Evolutionary conservation across 2,113 vertebrate genomes (phyloP), one percentile per base, ranked within the genome.

Genomic region (Coptodon bakossiorum): DNA sequence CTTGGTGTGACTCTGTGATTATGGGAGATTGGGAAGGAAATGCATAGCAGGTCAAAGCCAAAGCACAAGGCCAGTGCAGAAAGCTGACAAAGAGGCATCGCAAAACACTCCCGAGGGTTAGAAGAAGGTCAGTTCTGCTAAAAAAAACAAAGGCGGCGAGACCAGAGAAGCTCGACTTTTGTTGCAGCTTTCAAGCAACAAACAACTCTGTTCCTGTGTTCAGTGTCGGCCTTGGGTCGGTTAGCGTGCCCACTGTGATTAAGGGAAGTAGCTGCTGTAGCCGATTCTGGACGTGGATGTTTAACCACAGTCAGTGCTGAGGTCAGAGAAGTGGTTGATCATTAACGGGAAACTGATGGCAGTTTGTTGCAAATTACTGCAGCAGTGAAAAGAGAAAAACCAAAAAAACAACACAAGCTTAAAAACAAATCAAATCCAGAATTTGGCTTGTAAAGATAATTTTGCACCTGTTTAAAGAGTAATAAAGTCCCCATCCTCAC

Each of bases 281-380:
- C 36, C 48, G 31, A 80, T 88, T 73, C 81, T 80, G 48, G 79
- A 85, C 83, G 13, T 73, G 86, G 59, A 88, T 86, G 31, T 90
- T 88, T 81, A 89, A 85, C 82, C 85, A 45, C 11, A 31, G 82
- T 81, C 54, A 57, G 48, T 45, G 12, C 66, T 57, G 83, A 76
- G 81, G 82, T 86, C 87, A 66, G 57, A 84, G 5, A 16, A 43
- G 9, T 1, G 6, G 88, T 85, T 48, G 56, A 92, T 91, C 59
- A 94, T 92, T 92, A 90, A 91, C 88, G 68, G 88, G 31, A 91
- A 87, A 79, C 86, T 48, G 22, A 27, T 27, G 82, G 31, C 76
- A 29, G 36, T 81, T 85, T 84, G 84, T 22, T 84, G 54, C 10
- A 86, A 84, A 83, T 61, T 11, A 86, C 68, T 5, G 56, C 88